Evolutionary conservation across 2,888 invertebrate genomes (phyloP).

Genomic region (Geotrupes spiniger): DNA sequence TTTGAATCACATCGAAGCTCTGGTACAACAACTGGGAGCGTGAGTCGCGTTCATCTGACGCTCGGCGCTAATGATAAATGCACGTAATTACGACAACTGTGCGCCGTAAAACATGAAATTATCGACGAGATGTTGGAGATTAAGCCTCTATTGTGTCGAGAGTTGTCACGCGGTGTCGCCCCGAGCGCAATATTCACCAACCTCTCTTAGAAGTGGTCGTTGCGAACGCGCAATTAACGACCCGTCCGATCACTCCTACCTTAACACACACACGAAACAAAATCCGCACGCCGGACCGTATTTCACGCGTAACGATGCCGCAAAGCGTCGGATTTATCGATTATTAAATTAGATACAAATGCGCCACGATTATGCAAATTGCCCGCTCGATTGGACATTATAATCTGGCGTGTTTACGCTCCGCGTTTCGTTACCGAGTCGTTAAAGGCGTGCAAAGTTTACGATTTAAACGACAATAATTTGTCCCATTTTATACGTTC

Average conservation of each 20-base stretch:
- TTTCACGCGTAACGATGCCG: neutral
- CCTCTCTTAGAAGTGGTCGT: too few relatives aligned
- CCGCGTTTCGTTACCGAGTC: neutral
- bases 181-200: neutral
- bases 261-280: too few relatives aligned
- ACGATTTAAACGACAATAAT: too few relatives aligned
- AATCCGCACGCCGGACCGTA: neutral
- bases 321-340: constrained; percentile 13
- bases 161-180: constrained; percentile 1
- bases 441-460: too few relatives aligned
- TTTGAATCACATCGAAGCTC: too few relatives aligned
- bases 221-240: too few relatives aligned
- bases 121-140: constrained; percentile 10
- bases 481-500: too few relatives aligned
- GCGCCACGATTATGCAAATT: constrained; percentile 6
- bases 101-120: constrained; percentile 12
- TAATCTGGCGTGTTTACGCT: constrained; percentile 5
- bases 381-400: neutral
- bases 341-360: constrained; percentile 11
- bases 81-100: constrained; percentile 9
- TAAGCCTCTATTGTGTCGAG: constrained; percentile 16
- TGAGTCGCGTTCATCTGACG: neutral
- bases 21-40: too few relatives aligned
- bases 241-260: too few relatives aligned
- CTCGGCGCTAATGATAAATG: constrained; percentile 8